Evolutionary conservation across 2,888 invertebrate species (phyloP).

Genomic region (Cryptus armator): DNA sequence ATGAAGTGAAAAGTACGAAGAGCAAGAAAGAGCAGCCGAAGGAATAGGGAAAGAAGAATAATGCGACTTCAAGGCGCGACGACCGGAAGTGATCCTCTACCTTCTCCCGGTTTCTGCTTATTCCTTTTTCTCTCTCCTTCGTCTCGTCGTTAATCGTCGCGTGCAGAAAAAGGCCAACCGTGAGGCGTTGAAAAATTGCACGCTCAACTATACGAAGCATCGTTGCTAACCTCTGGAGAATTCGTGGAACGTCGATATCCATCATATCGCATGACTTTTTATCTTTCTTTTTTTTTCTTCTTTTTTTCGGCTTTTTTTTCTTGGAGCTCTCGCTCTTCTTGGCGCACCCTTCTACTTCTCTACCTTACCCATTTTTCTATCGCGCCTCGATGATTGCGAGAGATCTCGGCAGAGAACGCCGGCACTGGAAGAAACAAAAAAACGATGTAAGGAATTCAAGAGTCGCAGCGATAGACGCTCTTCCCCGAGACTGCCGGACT

Average conservation of each 20-base stretch:
- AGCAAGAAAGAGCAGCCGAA: conserved; percentile 15
- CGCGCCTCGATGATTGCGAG: conserved; percentile 31
- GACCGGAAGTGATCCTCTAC: conserved; percentile 66
- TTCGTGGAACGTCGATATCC: conserved; percentile 64
- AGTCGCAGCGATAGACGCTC: not conserved
- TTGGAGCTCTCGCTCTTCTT: conserved; percentile 7
- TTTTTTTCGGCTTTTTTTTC: not conserved
- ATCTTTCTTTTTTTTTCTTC: not conserved
- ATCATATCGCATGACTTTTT: conserved; percentile 53
- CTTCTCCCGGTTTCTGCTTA: conserved; percentile 2
- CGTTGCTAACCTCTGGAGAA: conserved; percentile 43
- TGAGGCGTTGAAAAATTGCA: conserved; percentile 54
- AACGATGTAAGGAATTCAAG: conserved; percentile 34
- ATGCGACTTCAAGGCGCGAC: conserved; percentile 65
- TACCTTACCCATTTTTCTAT: conserved; percentile 41
- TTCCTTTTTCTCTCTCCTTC: conserved; percentile 31
- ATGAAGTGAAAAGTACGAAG: not conserved
- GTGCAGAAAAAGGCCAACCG: conserved; percentile 28
- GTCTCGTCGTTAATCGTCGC: conserved; percentile 58
- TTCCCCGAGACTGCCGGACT: conserved; percentile 4
- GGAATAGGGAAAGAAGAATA: conserved; percentile 58
- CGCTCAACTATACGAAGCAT: conserved; percentile 46
- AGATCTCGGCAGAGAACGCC: not conserved
- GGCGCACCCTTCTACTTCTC: conserved; percentile 24
- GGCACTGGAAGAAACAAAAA: conserved; percentile 8